Percentiles rank a stretch among this genome's conserved stretches.
Conservation (phyloP, 53 echinoderm and acorn worm species). For the Astropecten irregularis region DNA sequence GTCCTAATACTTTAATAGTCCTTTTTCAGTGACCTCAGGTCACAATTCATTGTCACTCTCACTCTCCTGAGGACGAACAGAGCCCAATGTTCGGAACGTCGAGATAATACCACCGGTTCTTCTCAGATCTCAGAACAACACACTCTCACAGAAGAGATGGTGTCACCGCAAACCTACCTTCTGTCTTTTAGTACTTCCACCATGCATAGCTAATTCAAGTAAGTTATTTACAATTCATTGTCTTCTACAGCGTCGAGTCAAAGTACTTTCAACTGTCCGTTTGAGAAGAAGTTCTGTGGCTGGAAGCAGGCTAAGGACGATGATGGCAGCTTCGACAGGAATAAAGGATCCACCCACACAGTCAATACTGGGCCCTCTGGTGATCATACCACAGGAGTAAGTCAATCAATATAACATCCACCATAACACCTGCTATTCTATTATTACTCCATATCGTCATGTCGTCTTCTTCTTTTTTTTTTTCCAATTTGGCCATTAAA, state of each 20-base stretch:
- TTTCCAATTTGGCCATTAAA: no score
- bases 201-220: not conserved
- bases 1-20: no score
- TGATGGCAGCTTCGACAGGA: slow-evolving; percentile 79
- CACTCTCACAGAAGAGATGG: no score
- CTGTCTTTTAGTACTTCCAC: not conserved
- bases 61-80: no score
- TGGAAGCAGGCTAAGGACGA: slow-evolving; percentile 52
- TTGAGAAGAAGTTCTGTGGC: slow-evolving; percentile 53
- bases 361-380: slow-evolving; percentile 70
- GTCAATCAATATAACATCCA: not conserved
- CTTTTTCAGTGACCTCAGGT: no score
- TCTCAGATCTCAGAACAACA: no score
- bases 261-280: slow-evolving; percentile 49
- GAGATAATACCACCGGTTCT: no score
- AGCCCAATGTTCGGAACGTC: no score
- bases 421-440: no score
- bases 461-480: not conserved
- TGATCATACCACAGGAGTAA: slow-evolving; percentile 83
- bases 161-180: no score
- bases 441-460: no score
- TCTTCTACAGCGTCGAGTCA: slow-evolving; percentile 7
- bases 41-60: no score
- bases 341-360: slow-evolving; percentile 62
- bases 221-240: not conserved